Base-by-base conservation (phyloP, 1,140 invertebrate genomes). In the Drosophila kurseongensis region DNA sequence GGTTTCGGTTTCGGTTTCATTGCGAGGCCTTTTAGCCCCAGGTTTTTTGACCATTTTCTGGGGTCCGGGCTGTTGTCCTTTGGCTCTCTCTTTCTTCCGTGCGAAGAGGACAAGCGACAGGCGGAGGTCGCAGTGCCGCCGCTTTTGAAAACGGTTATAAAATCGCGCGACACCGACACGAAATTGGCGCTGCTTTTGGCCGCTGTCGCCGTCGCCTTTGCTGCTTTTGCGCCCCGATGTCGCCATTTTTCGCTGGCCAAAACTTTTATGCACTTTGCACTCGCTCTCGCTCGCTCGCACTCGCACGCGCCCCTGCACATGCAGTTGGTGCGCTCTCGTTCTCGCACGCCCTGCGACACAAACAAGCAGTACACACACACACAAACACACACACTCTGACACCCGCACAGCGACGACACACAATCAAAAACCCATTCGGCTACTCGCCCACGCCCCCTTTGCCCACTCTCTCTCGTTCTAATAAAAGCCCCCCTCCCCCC, bases 261-360 rank as follows among this genome's bases (percentile, higher is more conserved):
- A 84, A 79, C 50, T 84, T 80, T 80, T 80, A 80, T 86, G 83
- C 83, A 86, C 83, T 86, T 86, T 86, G 75, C 83, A 82, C 83
- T 86, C 74, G 40, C 81, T 45, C 61, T 50, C 29, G 29, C 47
- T 35, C 18, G 23, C 36, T 44, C 32, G 44, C 55, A 51, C 59
- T 65, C 16, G 41, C 56, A 57, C 18, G 51, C 47, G 48, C 38
- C 29, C 16, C 38, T 45, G 32, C 47, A 69, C 40, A 66, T 68
- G 42, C 16, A 62, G 56, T 44, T 56, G 55, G 14, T 35, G 51
- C 58, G 38, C 38, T 55, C 73, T 36, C 69, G 38, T 47, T 73
- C 35, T 60, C 68, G 23, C 79, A 68, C 72, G 27, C 45, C 44
- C 52, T 58, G 47, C 78, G 66, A 81, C 79, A 81, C 73, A 76